Conservation (phyloP, 1,140 invertebrate species). For the Caerostris darwini region DNA sequence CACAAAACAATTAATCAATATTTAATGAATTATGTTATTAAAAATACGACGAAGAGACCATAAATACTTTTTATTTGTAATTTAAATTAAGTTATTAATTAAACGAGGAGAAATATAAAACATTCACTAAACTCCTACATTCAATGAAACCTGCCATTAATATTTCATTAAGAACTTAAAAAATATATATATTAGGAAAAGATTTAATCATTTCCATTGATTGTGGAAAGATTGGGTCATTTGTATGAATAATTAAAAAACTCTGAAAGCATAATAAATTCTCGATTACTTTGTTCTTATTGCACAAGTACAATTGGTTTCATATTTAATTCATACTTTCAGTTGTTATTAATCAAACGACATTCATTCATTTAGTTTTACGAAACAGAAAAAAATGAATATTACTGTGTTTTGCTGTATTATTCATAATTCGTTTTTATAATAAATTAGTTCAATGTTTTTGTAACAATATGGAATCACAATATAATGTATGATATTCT, state of each 20-base stretch:
- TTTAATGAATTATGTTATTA: too few species aligned
- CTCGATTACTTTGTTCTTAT: neutral
- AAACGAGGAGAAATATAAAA: too few species aligned
- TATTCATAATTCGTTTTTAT: too few species aligned
- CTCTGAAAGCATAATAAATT: conserved; percentile 5
- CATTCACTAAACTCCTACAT: neutral
- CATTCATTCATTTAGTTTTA: neutral
- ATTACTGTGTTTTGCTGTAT: too few species aligned
- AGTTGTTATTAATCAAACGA: neutral
- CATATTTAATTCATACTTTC: neutral
- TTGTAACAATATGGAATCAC: too few species aligned
- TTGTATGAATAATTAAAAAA: conserved; percentile 2
- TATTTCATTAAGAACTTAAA: neutral
- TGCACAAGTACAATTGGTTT: neutral
- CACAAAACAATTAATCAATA: too few species aligned
- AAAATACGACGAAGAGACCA: too few species aligned
- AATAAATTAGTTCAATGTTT: too few species aligned
- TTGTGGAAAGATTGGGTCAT: neutral
- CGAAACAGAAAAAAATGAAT: too few species aligned
- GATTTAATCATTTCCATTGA: neutral
- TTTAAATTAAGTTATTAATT: too few species aligned
- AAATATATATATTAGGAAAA: neutral
- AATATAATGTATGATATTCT: too few species aligned
- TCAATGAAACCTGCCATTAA: conserved; percentile 1
- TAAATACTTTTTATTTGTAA: too few species aligned